A percentile compares a stretch with the other conserved stretches of the same genome.
Evolutionary conservation across 2,888 invertebrate species (phyloP).

Genomic region (Cataglyphis altisquamis): DNA sequence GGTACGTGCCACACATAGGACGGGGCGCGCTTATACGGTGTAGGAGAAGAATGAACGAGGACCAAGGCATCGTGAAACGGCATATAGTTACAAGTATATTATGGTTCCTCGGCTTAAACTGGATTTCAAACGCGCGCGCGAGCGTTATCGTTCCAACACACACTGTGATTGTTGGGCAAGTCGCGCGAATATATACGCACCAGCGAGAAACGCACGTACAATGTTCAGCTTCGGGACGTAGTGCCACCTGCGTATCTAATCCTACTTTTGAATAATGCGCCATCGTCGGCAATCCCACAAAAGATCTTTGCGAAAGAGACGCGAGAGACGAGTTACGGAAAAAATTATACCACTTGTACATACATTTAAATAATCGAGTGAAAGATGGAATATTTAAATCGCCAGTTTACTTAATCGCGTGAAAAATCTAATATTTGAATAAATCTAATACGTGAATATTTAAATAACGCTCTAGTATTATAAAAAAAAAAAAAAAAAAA

Average conservation of each 20-base stretch:
- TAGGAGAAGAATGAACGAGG: slow-evolving; percentile 48
- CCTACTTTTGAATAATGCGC: slow-evolving; percentile 43
- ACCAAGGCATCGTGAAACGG: slow-evolving; percentile 56
- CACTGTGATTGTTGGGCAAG: slow-evolving; percentile 69
- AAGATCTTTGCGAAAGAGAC: neutral
- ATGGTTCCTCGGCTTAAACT: slow-evolving; percentile 68
- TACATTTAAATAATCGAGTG: neutral
- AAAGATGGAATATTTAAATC: neutral
- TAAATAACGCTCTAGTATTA: neutral
- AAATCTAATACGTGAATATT: neutral
- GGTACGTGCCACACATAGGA: slow-evolving; percentile 43
- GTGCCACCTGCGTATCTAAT: slow-evolving; percentile 45
- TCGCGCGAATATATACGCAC: slow-evolving; percentile 36
- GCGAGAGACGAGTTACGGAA: neutral
- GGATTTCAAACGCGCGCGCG: slow-evolving; percentile 67
- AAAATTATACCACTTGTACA: neutral
- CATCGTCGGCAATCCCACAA: slow-evolving; percentile 20
- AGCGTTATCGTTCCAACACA: slow-evolving; percentile 72
- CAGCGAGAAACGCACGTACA: slow-evolving; percentile 23
- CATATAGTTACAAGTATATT: slow-evolving; percentile 66
- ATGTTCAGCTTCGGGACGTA: slow-evolving; percentile 27
- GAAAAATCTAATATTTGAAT: neutral
- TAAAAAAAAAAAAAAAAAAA: neutral
- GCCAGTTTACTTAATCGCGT: neutral
- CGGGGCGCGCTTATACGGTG: slow-evolving; percentile 27